Conservation (phyloP, 2,888 invertebrate species). For the Zygaena filipendulae region DNA sequence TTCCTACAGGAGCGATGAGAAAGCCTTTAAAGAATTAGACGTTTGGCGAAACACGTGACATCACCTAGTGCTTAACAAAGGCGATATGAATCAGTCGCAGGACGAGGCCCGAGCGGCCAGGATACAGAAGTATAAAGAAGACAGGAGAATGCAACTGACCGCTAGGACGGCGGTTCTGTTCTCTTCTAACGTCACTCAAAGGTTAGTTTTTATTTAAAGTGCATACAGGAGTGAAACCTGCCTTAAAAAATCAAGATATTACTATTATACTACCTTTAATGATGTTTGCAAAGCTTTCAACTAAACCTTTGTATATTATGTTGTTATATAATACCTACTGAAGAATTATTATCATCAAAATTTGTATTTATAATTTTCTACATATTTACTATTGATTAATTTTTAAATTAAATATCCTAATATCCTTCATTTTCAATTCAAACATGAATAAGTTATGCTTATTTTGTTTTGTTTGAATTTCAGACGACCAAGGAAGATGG, state of each 20-base stretch:
- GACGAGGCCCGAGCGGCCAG: conserved; percentile 70
- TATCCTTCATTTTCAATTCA: conserved; percentile 1
- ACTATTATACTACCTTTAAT: no score
- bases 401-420: background rate
- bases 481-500: conserved; percentile 50
- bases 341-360: no score
- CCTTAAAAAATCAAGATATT: no score
- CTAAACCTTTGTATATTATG: no score
- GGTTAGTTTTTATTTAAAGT: conserved; percentile 28
- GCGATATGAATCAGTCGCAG: conserved; percentile 47
- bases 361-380: conserved; percentile 2
- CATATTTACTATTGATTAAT: background rate
- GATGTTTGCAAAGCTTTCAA: no score
- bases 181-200: conserved; percentile 71
- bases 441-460: no score
- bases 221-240: background rate
- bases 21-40: conserved; percentile 26
- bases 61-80: conserved; percentile 26
- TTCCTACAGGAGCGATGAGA: conserved; percentile 31
- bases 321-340: no score
- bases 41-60: conserved; percentile 45
- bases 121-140: conserved; percentile 79
- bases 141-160: conserved; percentile 74
- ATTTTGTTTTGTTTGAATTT: conserved; percentile 26
- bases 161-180: conserved; percentile 70